These are phyloP conservation scores for Ptychodera flava DNA, from an alignment of 35 echinoderm and acorn worm species.

Conservation along the genomic window DNA sequence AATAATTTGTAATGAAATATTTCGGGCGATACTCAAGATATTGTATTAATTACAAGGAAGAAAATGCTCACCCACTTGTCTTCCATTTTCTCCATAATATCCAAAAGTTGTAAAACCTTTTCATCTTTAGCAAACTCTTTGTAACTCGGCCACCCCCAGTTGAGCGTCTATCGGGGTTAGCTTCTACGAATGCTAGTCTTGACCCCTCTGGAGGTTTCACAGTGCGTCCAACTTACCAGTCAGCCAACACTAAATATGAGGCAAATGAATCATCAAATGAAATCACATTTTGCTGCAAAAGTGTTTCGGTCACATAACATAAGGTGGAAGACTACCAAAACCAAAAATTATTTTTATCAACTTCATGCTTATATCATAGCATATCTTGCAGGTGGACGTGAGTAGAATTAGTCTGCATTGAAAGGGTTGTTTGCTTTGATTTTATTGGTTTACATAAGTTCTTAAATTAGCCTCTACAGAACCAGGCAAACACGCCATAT, in stretches of 20 bases:
- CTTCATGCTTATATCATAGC: not conserved
- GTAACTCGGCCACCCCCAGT: slow-evolving; percentile 38
- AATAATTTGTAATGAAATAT: too few species aligned
- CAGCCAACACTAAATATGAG: slow-evolving; percentile 68
- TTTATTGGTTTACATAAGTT: too few species aligned
- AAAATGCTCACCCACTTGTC: slow-evolving; percentile 44
- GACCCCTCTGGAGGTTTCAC: slow-evolving; percentile 35
- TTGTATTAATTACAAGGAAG: too few species aligned
- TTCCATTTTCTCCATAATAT: slow-evolving; percentile 26
- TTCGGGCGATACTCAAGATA: too few species aligned
- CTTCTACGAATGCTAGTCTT: slow-evolving; percentile 52
- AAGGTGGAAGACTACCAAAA: not conserved
- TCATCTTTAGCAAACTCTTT: slow-evolving; percentile 38
- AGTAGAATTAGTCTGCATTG: not conserved
- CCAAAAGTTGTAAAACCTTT: slow-evolving; percentile 42
- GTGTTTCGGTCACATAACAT: too few species aligned
- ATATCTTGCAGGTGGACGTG: not conserved
- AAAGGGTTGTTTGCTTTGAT: too few species aligned
- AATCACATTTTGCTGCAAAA: too few species aligned
- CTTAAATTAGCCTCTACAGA: too few species aligned
- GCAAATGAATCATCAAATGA: too few species aligned
- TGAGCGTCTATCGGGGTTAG: slow-evolving; percentile 14
- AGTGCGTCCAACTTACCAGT: slow-evolving; percentile 50
- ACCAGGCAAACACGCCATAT: too few species aligned
- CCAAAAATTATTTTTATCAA: not conserved